Evolutionary conservation across 37 sponge, comb jelly and placozoan genomes (phyloP), one percentile per base, ranked within the genome.

Genomic region (Halisarca cf. caerulea): DNA sequence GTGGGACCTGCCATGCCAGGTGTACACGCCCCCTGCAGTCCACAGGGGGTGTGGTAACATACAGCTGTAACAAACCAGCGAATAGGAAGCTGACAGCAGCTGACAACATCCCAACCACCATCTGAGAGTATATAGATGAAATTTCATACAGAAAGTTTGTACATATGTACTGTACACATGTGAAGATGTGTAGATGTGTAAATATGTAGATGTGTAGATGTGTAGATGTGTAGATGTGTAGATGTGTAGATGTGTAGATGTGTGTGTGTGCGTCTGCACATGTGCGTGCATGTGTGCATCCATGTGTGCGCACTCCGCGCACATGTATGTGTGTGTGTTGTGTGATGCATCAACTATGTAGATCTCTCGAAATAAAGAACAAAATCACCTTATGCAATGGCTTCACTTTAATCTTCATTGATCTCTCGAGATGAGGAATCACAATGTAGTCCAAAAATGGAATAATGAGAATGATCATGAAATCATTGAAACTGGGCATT

Each of bases 401-500:
- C 21, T 15, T 43, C 8, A 91, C 66, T 44, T 69, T 77, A 36
- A 86, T 20, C 20, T 64, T 60, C 93, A 88, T 73, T 38, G 86
- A n/a, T 25, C 24, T 64, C 66, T 86, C 72, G 0, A 92, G 59
- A 47, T 92, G 93, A 35, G 93, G 93, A 30, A 84, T 83, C 28
- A 92, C 61, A 3, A 92, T 23, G 61, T 89, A 92, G 66, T 92
- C 93, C 73, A 85, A 47, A 2, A 88, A 39, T 34, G 89, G 89
- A 25, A 92, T 92, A 58, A 92, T 80, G 25, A 85, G 8, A 3
- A 92, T 43, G 8, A 88, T 85, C 61, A 88, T 68, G 45, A 82
- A n/a, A 68, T 92, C 93, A 70, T 92, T 89, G 58, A 92, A n/a
- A 70, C 93, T 88, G 0, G 93, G 89, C 93, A 92, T 92, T 59